Evolutionary conservation across 2,113 vertebrate genomes (phyloP).

Genomic region (Tympanuchus pallidicinctus): DNA sequence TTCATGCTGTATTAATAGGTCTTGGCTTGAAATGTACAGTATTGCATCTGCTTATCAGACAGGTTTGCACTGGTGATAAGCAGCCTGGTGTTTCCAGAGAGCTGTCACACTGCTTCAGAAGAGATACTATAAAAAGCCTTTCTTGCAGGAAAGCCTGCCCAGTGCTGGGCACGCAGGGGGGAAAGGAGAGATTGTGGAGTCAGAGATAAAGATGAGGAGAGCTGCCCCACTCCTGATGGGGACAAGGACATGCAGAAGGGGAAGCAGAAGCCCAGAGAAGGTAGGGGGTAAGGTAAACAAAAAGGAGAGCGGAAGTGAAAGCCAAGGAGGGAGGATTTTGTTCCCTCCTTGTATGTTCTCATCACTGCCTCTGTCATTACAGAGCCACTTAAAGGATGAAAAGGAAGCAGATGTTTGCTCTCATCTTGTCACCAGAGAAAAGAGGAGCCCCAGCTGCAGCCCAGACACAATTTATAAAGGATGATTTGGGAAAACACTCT

Average conservation of each 20-base stretch:
- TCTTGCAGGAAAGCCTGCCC: neutral
- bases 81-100: neutral
- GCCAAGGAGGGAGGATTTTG: neutral
- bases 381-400: neutral
- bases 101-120: neutral
- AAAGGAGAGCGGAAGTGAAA: neutral
- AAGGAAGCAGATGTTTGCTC: neutral
- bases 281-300: neutral
- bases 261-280: neutral
- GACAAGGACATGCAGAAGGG: neutral
- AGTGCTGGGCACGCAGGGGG: neutral
- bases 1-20: neutral
- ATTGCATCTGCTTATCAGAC: neutral
- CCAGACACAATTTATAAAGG: neutral
- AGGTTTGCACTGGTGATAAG: neutral
- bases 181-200: neutral
- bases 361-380: no score
- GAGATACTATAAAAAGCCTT: neutral
- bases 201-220: neutral
- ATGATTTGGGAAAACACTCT: neutral
- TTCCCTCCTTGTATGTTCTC: neutral
- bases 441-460: neutral
- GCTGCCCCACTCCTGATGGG: accelerated
- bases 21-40: neutral
- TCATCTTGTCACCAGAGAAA: neutral